A percentile compares a stretch with the other conserved stretches of the same genome.
Conservation (phyloP, 2,888 invertebrate species). For the Lasioglossum malachurum region DNA sequence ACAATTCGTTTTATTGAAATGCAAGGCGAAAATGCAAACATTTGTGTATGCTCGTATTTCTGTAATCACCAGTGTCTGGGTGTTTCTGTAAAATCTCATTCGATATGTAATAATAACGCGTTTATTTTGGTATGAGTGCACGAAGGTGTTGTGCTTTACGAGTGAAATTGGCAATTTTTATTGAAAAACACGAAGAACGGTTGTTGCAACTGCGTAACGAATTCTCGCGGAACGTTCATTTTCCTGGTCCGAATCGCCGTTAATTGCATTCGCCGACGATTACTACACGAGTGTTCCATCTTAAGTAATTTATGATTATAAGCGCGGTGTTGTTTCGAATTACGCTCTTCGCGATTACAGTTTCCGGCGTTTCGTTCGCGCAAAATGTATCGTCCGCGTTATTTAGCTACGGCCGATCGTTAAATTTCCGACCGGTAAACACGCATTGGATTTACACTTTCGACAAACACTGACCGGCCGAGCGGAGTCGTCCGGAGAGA, state of each 20-base stretch:
- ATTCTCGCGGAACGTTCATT: not conserved
- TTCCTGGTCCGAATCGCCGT: not conserved
- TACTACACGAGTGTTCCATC: not conserved
- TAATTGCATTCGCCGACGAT: not conserved
- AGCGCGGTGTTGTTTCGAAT: not conserved
- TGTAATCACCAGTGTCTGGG: fast-evolving
- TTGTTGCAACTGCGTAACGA: not conserved
- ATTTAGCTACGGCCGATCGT: not conserved
- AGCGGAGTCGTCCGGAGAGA: not conserved
- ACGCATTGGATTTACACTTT: not conserved
- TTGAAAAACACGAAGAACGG: not conserved
- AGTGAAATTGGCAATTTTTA: not conserved
- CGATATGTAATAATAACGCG: not conserved
- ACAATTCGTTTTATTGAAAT: not conserved
- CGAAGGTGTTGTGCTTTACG: not conserved
- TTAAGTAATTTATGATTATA: not conserved
- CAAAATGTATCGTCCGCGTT: not conserved
- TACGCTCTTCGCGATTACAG: not conserved
- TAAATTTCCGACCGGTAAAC: not conserved
- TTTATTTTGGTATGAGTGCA: not conserved
- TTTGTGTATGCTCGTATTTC: not conserved
- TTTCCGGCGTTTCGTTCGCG: not conserved
- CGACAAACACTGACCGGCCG: not conserved
- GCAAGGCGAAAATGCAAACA: not conserved
- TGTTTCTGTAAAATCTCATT: not conserved